Conservation (phyloP, 2,113 vertebrate genomes). For the Nycticebus coucang region DNA sequence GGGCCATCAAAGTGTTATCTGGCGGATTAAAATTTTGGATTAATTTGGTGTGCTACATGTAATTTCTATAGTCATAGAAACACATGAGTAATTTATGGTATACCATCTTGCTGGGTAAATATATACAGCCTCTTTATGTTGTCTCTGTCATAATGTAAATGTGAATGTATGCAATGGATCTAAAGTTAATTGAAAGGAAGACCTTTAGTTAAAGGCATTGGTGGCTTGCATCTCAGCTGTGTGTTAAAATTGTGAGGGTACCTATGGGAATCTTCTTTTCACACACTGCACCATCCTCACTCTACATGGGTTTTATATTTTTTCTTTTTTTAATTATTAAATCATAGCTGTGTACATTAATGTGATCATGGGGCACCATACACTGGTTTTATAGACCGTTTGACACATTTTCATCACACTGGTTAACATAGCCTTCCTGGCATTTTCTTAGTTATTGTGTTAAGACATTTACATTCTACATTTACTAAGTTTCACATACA, state of each 20-base stretch:
- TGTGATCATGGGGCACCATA: too few species aligned
- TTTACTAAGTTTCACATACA: too few species aligned
- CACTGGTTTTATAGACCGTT: too few species aligned
- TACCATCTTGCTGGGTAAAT: not conserved
- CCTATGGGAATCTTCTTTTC: not conserved
- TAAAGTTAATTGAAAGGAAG: constrained; percentile 23
- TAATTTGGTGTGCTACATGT: not conserved
- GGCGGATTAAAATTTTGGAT: not conserved
- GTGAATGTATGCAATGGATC: not conserved
- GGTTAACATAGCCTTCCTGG: too few species aligned
- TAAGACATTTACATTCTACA: too few species aligned
- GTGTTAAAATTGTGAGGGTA: not conserved
- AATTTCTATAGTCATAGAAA: not conserved
- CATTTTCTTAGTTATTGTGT: too few species aligned
- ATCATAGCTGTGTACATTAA: too few species aligned
- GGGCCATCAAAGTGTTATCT: not conserved
- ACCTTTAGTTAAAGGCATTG: not conserved
- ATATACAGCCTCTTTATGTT: not conserved
- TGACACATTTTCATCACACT: too few species aligned
- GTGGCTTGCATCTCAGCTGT: not conserved
- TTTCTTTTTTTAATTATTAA: too few species aligned
- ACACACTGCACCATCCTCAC: not conserved
- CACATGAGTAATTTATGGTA: not conserved
- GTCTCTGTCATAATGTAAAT: not conserved
- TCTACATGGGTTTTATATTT: not conserved